These are phyloP conservation scores for Drosophila kambysellisi DNA, from an alignment of 2,888 invertebrate genomes.

Conservation along the genomic window DNA sequence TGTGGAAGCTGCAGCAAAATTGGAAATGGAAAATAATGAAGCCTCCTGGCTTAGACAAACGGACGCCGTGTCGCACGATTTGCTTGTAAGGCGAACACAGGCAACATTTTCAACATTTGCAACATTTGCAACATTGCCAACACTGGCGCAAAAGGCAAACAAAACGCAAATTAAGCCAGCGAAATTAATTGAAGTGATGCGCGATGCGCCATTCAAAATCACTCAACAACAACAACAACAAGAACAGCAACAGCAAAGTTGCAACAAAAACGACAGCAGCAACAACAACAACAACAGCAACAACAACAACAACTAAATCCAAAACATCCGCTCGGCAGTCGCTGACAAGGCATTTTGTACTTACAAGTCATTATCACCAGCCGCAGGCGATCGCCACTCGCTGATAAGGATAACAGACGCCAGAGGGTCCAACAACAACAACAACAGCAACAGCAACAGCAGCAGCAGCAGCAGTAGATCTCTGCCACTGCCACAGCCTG, in stretches of 20 bases:
- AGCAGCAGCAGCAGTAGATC: neutral
- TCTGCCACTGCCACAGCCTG: neutral
- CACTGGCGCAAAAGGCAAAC: constrained; percentile 13
- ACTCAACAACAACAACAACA: constrained; percentile 43
- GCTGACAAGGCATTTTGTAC: constrained; percentile 83
- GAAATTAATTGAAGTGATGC: constrained; percentile 79
- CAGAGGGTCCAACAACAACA: constrained; percentile 2
- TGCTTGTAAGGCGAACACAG: constrained; percentile 75
- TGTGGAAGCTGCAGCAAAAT: constrained; percentile 33
- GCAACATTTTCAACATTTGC: constrained; percentile 26
- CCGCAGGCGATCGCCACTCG: constrained; percentile 64
- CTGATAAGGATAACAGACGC: constrained; percentile 65
- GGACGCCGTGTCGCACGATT: constrained; percentile 84
- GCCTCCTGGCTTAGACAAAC: constrained; percentile 81
- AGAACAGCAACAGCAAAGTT: constrained; percentile 32
- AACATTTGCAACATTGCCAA: constrained; percentile 2
- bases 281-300: constrained; percentile 12
- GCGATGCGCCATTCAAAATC: constrained; percentile 57
- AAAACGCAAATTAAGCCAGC: constrained; percentile 77
- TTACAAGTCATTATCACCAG: constrained; percentile 84
- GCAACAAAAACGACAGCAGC: constrained; percentile 12
- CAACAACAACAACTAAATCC: constrained; percentile 58
- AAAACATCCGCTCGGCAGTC: constrained; percentile 37
- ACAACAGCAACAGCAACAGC: neutral
- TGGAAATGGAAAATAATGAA: constrained; percentile 68